A percentile compares a stretch with the other conserved stretches of the same genome.
Evolutionary conservation across 2,797 vertebrate genomes (phyloP).

Genomic region (Protonibea diacanthus): DNA sequence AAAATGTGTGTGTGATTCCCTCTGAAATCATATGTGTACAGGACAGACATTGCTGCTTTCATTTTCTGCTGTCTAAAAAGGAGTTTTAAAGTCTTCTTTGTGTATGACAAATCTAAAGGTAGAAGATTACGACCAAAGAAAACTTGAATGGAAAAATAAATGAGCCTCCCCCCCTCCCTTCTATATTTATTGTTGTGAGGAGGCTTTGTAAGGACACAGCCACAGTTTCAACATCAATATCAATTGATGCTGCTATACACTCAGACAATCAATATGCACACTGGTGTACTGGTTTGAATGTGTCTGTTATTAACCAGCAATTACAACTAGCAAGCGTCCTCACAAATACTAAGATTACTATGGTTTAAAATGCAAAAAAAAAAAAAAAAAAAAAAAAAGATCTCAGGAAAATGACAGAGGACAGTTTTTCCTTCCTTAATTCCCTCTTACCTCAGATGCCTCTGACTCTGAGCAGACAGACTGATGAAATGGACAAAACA

Average conservation of each 20-base stretch:
- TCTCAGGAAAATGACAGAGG: neutral
- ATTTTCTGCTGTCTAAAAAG: neutral
- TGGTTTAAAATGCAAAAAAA: neutral
- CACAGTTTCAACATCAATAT: neutral
- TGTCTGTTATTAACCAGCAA: neutral
- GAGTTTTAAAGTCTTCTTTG: neutral
- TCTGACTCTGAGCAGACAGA: constrained; percentile 80
- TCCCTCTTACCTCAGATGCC: constrained; percentile 78
- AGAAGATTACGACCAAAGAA: neutral
- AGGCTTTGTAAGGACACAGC: neutral
- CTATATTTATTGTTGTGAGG: neutral
- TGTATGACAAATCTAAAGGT: no score
- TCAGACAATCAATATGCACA: neutral
- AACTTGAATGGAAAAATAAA: neutral
- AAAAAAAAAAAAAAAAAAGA: neutral
- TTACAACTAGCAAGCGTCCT: neutral
- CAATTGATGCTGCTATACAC: neutral
- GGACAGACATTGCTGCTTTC: no score
- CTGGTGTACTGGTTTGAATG: no score
- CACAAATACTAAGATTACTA: neutral
- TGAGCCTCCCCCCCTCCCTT: no score
- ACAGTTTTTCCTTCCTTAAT: constrained; percentile 1
- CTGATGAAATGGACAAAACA: constrained; percentile 51
- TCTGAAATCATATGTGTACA: no score
- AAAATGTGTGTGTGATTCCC: neutral